These are phyloP conservation scores for Tetanocera ferruginea DNA, from an alignment of 2,888 invertebrate species.

Conservation along the genomic window DNA sequence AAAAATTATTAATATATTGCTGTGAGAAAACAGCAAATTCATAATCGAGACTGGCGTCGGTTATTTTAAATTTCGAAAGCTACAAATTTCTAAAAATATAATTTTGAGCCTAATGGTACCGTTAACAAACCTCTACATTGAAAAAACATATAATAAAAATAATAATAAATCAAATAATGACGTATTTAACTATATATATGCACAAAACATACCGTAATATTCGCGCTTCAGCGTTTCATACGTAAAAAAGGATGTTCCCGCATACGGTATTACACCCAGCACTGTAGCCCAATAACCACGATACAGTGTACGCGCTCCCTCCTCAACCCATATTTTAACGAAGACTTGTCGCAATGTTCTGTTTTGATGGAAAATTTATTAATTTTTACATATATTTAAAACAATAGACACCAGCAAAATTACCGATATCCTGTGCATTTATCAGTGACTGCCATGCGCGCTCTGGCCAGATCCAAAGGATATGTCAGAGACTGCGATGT, in stretches of 20 bases:
- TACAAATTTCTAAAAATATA: too few species aligned
- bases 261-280: conserved; percentile 95
- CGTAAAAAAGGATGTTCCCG: conserved; percentile 96
- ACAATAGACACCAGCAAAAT: conserved; percentile 9
- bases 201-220: conserved; percentile 74
- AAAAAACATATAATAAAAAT: background rate
- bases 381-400: background rate
- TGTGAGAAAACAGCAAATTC: too few species aligned
- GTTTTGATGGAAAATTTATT: conserved; percentile 2
- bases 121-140: background rate
- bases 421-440: conserved; percentile 80
- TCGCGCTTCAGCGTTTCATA: conserved; percentile 93
- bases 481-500: conserved; percentile 96
- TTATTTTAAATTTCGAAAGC: too few species aligned
- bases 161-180: background rate
- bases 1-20: too few species aligned
- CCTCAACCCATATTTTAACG: conserved; percentile 79
- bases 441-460: conserved; percentile 95
- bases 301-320: conserved; percentile 85
- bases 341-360: conserved; percentile 75
- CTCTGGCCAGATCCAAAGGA: conserved; percentile 96
- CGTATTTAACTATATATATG: too few species aligned
- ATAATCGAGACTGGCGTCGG: too few species aligned
- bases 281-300: conserved; percentile 92
- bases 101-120: too few species aligned